Conservation (phyloP, 2,888 invertebrate genomes). For the Metallyticus violacea region DNA sequence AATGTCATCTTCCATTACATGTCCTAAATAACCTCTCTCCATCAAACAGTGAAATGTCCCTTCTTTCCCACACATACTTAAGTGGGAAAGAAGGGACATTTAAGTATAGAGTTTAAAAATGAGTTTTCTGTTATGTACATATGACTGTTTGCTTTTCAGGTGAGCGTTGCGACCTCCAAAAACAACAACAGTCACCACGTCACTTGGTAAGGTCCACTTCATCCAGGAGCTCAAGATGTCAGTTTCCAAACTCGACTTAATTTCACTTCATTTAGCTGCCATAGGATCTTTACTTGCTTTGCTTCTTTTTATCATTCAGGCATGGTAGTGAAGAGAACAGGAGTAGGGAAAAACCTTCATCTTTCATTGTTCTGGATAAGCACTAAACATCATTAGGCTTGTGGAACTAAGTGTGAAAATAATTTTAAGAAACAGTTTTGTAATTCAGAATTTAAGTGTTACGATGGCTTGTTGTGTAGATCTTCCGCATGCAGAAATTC, state of each 20-base stretch:
- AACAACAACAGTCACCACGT: constrained; percentile 4
- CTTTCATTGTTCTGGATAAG: too few species aligned
- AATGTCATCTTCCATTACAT: too few species aligned
- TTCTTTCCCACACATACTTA: too few species aligned
- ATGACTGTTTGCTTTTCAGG: neutral
- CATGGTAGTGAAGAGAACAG: neutral
- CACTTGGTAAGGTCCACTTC: neutral
- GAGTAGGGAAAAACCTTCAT: too few species aligned
- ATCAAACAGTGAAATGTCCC: too few species aligned
- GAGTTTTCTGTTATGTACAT: too few species aligned
- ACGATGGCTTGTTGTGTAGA: neutral
- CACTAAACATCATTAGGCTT: too few species aligned
- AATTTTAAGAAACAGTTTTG: neutral
- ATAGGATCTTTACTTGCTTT: neutral
- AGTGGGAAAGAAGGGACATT: too few species aligned
- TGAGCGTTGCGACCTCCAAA: neutral
- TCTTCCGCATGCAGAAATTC: neutral
- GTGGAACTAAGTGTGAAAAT: neutral
- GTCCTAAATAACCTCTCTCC: too few species aligned
- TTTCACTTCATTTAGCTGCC: neutral
- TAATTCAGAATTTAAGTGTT: neutral
- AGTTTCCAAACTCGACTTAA: neutral
- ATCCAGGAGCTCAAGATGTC: neutral
- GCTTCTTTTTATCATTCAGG: neutral
- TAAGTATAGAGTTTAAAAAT: too few species aligned